Percentiles rank a stretch among this genome's conserved stretches.
Evolutionary conservation across 2,888 invertebrate genomes (phyloP).

Genomic region (Acleris laterana): DNA sequence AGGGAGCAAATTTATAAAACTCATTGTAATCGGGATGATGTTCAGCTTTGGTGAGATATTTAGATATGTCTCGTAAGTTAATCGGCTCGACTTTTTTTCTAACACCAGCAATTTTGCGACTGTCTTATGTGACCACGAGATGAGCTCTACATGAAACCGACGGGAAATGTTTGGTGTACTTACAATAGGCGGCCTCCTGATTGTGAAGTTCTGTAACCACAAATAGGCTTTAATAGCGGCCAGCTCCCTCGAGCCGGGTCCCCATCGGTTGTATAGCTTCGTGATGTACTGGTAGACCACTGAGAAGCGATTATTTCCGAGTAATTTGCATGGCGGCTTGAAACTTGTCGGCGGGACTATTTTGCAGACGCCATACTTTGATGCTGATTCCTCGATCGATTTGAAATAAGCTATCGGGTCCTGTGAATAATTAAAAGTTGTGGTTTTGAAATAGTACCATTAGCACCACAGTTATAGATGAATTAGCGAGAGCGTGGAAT

Average conservation of each 20-base stretch:
- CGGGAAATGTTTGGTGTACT: slow-evolving; percentile 47
- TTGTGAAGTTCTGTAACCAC: slow-evolving; percentile 89
- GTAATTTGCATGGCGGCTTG: slow-evolving; percentile 89
- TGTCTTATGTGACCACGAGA: too few species aligned
- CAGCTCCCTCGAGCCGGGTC: slow-evolving; percentile 92
- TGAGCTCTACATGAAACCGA: too few species aligned
- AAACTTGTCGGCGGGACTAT: slow-evolving; percentile 93
- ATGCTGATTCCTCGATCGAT: slow-evolving; percentile 89
- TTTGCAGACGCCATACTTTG: slow-evolving; percentile 93
- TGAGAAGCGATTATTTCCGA: slow-evolving; percentile 93
- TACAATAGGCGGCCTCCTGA: slow-evolving; percentile 92
- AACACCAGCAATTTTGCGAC: too few species aligned
- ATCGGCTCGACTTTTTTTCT: too few species aligned
- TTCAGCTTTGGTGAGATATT: too few species aligned
- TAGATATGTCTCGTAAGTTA: too few species aligned
- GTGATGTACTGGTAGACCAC: slow-evolving; percentile 96
- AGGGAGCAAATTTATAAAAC: too few species aligned
- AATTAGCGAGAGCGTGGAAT: too few species aligned
- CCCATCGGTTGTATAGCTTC: slow-evolving; percentile 94
- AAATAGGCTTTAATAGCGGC: slow-evolving; percentile 93
- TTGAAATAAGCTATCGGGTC: slow-evolving; percentile 95
- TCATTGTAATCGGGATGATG: too few species aligned
- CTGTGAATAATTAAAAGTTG: slow-evolving; percentile 48
- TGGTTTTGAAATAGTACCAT: too few species aligned
- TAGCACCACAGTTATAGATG: too few species aligned